Base-by-base conservation (phyloP, 2,113 vertebrate species). In the Alligator sinensis region DNA sequence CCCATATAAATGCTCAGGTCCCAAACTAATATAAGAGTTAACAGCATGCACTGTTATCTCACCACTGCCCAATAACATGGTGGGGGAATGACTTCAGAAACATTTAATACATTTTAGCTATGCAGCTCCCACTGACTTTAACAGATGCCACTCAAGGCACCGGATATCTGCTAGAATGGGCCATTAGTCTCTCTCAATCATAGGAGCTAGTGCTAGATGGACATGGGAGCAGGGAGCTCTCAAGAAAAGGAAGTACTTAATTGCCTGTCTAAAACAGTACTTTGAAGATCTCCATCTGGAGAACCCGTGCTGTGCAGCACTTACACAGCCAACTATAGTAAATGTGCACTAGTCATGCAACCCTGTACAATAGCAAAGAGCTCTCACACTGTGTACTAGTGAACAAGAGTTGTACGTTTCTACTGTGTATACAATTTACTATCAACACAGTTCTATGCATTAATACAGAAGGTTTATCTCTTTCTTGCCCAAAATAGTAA, bases 381-480 rank as follows among this genome's bases (percentile, higher is more conserved):
- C 47, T 47, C 47, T 47, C 11, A n/a, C 21, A 28, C 3, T 0
- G 3, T 47, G 47, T 47, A 47, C 47, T 8, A 3, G 12, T 17
- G 2, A 47, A 18, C 15, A 59, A 28, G 5, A 34, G 27, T 61
- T 18, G 79, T 25, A 70, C 2, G 0, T 27, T 62, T n/a, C 61
- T 30, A 4, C 64, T 27, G 68, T 34, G 8, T 47, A 47, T 47
- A 9, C 47, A 47, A 47, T 47, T 75, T 77, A 59, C 86, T 90
- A 2, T 1, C 9, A 58, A 58, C 2, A 6, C 76, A 77, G 54
- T 10, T 30, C 81, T 47, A 1, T 2, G 19, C 18, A 6, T 1
- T 68, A 76, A 77, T 34, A 77, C 55, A 82, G 59, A 78, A 18
- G 21, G 15, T 57, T 60, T 19, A 2, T 85, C 38, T n/a, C 60